Conservation (phyloP, 2,797 vertebrate species). For the Valencia hispanica region DNA sequence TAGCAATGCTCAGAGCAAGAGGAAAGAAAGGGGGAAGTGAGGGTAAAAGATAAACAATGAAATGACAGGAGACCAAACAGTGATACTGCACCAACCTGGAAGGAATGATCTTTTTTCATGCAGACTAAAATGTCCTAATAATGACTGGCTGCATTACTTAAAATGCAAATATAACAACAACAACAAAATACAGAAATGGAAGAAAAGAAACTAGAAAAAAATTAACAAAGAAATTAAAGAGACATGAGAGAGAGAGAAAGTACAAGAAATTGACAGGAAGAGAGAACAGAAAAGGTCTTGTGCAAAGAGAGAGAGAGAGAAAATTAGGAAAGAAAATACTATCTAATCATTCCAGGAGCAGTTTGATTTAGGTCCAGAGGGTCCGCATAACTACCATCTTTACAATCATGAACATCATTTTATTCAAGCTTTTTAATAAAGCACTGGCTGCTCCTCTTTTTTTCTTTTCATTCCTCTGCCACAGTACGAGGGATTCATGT, state of each 20-base stretch:
- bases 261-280: conserved; percentile 9
- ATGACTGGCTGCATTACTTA: conserved; percentile 16
- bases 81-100: conserved; percentile 16
- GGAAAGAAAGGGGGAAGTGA: conserved; percentile 42
- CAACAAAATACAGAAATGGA: conserved; percentile 1
- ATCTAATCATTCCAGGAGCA: conserved; percentile 55
- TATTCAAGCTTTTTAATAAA: conserved; percentile 69
- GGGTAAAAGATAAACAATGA: conserved; percentile 35
- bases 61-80: conserved; percentile 42
- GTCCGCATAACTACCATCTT: conserved; percentile 61
- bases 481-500: conserved; percentile 58
- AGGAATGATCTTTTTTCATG: conserved; percentile 21
- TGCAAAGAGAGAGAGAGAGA: conserved; percentile 20
- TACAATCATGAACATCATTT: conserved; percentile 70
- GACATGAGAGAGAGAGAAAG: conserved; percentile 1
- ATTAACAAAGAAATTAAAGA: conserved; percentile 1
- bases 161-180: background rate
- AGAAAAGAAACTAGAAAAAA: background rate
- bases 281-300: background rate
- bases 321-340: conserved; percentile 31
- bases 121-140: conserved; percentile 12
- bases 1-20: conserved; percentile 38
- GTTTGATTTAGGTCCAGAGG: conserved; percentile 67
- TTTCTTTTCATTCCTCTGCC: conserved; percentile 52
- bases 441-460: conserved; percentile 5